phyloP scores from a whole-genome alignment of 2,113 vertebrate species.

The Ameiurus melas region DNA sequence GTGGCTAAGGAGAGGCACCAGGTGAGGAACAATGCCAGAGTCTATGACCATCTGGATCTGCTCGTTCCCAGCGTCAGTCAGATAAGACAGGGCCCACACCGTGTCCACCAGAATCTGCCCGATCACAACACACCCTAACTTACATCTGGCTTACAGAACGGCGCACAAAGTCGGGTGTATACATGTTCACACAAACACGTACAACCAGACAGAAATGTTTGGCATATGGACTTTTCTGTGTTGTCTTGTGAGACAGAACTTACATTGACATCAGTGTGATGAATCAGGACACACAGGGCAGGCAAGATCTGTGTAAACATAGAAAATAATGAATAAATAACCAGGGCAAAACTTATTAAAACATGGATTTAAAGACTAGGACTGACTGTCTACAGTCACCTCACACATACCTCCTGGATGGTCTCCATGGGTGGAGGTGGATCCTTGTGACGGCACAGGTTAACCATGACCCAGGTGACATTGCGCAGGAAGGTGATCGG shows the following conservation, averaged over 20 bases:
- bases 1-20: constrained; percentile 97
- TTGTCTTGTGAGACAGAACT: constrained; percentile 66
- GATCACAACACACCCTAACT: constrained; percentile 24
- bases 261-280: constrained; percentile 98
- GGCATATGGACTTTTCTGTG: background rate
- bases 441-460: constrained; percentile 98
- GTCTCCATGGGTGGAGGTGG: constrained; percentile 98
- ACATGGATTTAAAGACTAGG: background rate
- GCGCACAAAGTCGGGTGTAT: background rate
- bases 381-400: background rate
- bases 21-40: constrained; percentile 92
- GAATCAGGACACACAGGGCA: constrained; percentile 94
- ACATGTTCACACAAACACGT: background rate
- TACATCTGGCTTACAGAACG: background rate
- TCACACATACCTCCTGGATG: constrained; percentile 88
- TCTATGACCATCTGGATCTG: constrained; percentile 99
- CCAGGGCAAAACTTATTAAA: background rate
- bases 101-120: constrained; percentile 96
- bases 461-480: constrained; percentile 99
- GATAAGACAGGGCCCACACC: constrained; percentile 97
- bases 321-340: background rate
- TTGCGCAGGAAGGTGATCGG: constrained; percentile 99
- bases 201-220: background rate
- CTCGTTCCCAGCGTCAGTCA: constrained; percentile 97
- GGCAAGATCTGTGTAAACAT: constrained; percentile 84